Conservation (phyloP, 2,888 invertebrate species). For the Cerceris rybyensis region DNA sequence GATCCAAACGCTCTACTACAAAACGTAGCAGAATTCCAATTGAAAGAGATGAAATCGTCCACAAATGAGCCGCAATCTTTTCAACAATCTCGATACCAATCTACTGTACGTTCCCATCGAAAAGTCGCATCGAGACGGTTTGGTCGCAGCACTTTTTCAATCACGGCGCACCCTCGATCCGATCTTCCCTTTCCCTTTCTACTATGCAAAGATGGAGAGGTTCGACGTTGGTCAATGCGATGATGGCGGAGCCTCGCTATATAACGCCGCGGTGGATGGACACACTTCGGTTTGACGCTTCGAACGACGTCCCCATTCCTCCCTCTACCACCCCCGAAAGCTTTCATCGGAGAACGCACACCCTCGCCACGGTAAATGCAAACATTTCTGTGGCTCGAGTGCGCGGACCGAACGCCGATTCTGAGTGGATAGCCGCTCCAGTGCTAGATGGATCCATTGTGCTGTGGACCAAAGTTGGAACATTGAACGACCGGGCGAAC, state of each 20-base stretch:
- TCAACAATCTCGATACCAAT: no score
- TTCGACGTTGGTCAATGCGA: constrained; percentile 38
- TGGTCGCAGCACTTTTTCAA: constrained; percentile 26
- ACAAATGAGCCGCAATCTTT: not conserved
- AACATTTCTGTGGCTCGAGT: constrained; percentile 73
- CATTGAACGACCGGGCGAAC: constrained; percentile 61
- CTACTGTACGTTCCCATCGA: not conserved
- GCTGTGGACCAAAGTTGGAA: constrained; percentile 62
- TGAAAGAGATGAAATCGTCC: not conserved
- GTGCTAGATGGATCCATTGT: constrained; percentile 68
- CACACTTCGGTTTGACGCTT: constrained; percentile 68
- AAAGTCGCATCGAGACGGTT: not conserved
- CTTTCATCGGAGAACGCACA: constrained; percentile 62
- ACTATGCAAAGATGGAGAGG: constrained; percentile 63
- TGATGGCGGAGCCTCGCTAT: constrained; percentile 32
- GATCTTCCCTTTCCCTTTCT: constrained; percentile 40
- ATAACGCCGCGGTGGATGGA: constrained; percentile 60
- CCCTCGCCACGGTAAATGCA: constrained; percentile 71
- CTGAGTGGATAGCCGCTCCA: constrained; percentile 65
- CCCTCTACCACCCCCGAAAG: constrained; percentile 52
- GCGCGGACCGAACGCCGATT: constrained; percentile 59
- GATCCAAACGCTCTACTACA: no score
- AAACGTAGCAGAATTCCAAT: not conserved
- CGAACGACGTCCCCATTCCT: constrained; percentile 33
- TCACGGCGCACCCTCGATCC: constrained; percentile 37